These are phyloP conservation scores for Hololepta plana DNA, from an alignment of 2,888 invertebrate genomes.

Conservation along the genomic window DNA sequence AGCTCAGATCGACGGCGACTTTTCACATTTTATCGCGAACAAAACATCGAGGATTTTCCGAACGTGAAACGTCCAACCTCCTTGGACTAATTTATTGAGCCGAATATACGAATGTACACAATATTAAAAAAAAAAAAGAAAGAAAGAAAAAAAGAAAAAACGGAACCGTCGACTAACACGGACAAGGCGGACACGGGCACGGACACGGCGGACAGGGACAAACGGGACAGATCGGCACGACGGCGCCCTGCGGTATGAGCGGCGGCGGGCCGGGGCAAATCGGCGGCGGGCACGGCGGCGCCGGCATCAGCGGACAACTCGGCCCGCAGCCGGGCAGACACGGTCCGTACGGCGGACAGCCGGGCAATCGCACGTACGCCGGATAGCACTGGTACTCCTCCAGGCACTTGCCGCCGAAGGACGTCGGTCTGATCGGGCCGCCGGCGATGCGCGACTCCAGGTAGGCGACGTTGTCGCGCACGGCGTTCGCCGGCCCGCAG, in stretches of 20 bases:
- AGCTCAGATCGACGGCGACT: too few relatives aligned
- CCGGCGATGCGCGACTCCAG: too few relatives aligned
- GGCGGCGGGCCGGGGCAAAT: slow-evolving; percentile 12
- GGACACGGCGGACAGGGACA: slow-evolving; percentile 10
- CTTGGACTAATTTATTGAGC: too few relatives aligned
- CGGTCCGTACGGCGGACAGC: slow-evolving; percentile 25
- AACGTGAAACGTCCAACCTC: too few relatives aligned
- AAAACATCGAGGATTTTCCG: too few relatives aligned
- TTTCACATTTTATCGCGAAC: too few relatives aligned
- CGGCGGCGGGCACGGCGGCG: slow-evolving; percentile 12
- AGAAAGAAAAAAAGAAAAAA: too few relatives aligned
- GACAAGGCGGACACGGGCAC: slow-evolving; percentile 9
- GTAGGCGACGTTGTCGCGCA: too few relatives aligned
- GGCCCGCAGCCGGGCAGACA: slow-evolving; percentile 20
- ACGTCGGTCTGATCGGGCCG: too few relatives aligned
- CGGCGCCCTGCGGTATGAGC: slow-evolving; percentile 10
- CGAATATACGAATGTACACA: too few relatives aligned
- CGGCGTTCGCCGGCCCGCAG: slow-evolving; percentile 29
- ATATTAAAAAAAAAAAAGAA: too few relatives aligned
- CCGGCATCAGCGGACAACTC: slow-evolving; percentile 10
- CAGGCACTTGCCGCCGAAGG: slow-evolving; percentile 7
- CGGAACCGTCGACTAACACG: slow-evolving; percentile 2
- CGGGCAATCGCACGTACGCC: slow-evolving; percentile 13
- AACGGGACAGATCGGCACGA: slow-evolving; percentile 8
- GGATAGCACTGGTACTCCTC: slow-evolving; percentile 22